Evolutionary conservation across 2,888 invertebrate genomes (phyloP).

Genomic region (Bugulina stolonifera): DNA sequence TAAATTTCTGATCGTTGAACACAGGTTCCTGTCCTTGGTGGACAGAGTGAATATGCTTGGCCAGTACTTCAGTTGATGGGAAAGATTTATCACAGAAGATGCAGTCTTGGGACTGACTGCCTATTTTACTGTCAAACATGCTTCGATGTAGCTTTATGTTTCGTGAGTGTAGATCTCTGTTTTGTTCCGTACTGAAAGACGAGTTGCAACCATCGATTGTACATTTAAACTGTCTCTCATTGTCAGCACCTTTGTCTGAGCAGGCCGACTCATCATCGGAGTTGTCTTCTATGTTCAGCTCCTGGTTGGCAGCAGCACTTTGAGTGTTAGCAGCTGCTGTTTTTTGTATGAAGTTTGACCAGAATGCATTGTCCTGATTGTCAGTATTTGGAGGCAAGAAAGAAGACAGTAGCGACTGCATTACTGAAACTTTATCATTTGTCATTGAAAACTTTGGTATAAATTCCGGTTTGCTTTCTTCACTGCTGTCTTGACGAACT

Average conservation of each 20-base stretch:
- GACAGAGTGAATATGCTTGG: conserved; percentile 6
- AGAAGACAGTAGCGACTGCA: conserved; percentile 23
- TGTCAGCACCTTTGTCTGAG: neutral
- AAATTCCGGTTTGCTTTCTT: neutral
- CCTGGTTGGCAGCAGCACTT: neutral
- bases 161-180: neutral
- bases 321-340: conserved; percentile 7
- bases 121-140: neutral
- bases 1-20: conserved; percentile 2
- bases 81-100: conserved; percentile 23
- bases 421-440: neutral
- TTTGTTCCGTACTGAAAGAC: neutral
- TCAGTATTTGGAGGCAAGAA: conserved; percentile 22
- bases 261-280: conserved; percentile 19
- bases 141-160: neutral
- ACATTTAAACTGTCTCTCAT: neutral
- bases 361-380: conserved; percentile 18
- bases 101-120: conserved; percentile 12
- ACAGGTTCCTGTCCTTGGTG: conserved; percentile 18
- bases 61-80: neutral
- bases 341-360: conserved; percentile 16
- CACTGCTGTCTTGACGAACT: neutral
- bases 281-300: conserved; percentile 22
- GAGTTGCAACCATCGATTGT: conserved; percentile 2
- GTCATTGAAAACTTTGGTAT: conserved; percentile 9